Evolutionary conservation across 2,113 vertebrate genomes (phyloP), one percentile per base, ranked within the genome.

Genomic region (Leptocoma aspasia): DNA sequence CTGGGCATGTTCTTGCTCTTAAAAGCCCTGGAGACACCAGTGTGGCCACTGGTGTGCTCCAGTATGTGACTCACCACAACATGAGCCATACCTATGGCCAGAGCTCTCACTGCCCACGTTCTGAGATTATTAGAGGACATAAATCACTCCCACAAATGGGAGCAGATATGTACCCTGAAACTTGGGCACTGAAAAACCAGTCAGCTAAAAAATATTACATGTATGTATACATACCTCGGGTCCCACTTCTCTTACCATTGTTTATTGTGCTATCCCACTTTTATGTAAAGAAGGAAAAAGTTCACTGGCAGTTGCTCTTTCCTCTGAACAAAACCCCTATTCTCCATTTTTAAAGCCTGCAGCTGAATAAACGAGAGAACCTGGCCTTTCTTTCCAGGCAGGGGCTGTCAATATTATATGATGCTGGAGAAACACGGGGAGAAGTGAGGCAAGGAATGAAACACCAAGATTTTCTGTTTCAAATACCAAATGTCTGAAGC

Each of bases 401-500:
- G 92, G 83, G 93, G 93, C 92, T 95, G 97, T 92, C 96, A 88
- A 92, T 96, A 96, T 97, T 97, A 95, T 90, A 96, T 96, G 92
- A 97, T 95, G 96, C 95, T 96, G 92, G 96, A 96, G 97, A 95
- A 97, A 96, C 94, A 94, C 75, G 24, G 75, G 94, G 93, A 96
- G 97, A 96, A 97, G 95, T 94, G 97, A 97, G 92, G 87, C 95
- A 90, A 92, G 96, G 95, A 97, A 94, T 95, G 96, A 96, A 95
- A 97, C 96, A 92, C 95, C 92, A 92, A 79, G 96, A 97, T 97
- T 98, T 97, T 97, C 95, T 86, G 94, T 97, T 97, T 96, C 91
- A 85, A 97, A 97, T 97, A 95, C 93, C 96, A 96, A 97, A 97
- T 95, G 89, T 97, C 92, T 92, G 90, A 97, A 96, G 96, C 93